These are phyloP conservation scores for Ganaspis sp. DNA, from an alignment of 1,140 invertebrate genomes.

Conservation along the genomic window DNA sequence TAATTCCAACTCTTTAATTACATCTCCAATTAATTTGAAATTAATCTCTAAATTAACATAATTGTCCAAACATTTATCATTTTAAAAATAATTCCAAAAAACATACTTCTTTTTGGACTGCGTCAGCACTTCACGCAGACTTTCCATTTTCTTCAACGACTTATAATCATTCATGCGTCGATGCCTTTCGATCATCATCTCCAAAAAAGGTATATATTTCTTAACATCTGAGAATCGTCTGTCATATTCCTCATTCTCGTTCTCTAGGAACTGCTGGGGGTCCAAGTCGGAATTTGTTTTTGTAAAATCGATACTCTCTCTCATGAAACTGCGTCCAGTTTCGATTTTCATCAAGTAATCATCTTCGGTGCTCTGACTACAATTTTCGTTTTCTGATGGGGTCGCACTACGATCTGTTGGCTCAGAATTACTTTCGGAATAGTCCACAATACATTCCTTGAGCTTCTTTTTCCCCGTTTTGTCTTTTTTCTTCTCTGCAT, in stretches of 20 bases:
- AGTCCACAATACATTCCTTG: neutral
- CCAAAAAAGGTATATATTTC: slow-evolving; percentile 81
- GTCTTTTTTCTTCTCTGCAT: neutral
- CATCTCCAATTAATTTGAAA: too few species aligned
- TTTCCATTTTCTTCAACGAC: slow-evolving; percentile 80
- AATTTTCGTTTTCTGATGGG: neutral
- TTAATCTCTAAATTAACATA: too few species aligned
- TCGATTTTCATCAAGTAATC: neutral
- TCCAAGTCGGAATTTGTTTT: neutral
- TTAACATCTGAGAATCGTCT: slow-evolving; percentile 81
- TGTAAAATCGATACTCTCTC: neutral
- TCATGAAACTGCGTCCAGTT: slow-evolving; percentile 2
- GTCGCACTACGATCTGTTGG: neutral
- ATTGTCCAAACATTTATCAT: neutral
- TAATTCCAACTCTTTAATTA: too few species aligned
- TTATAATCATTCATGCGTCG: slow-evolving; percentile 36
- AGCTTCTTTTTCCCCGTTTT: neutral
- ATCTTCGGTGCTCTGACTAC: neutral
- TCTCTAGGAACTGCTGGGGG: neutral
- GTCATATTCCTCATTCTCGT: slow-evolving; percentile 74
- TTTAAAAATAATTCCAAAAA: neutral
- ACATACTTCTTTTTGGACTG: slow-evolving; percentile 50
- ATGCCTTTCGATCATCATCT: slow-evolving; percentile 78
- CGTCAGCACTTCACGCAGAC: slow-evolving; percentile 79
- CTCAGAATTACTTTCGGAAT: neutral